phyloP scores from a whole-genome alignment of 2,113 vertebrate species.

The Shinisaurus crocodilurus region DNA sequence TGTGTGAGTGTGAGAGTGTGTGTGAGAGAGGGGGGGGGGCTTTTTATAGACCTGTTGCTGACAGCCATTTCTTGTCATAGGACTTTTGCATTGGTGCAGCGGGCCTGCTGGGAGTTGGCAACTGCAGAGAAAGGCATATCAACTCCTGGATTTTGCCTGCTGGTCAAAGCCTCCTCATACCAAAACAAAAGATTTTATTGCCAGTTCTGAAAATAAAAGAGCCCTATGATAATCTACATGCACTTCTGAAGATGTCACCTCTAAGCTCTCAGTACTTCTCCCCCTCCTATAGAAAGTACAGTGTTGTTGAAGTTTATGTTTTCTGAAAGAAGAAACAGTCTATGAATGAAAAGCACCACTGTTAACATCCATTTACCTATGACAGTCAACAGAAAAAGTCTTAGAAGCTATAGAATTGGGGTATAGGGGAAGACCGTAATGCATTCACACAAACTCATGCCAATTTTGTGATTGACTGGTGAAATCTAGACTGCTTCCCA shows the following conservation, averaged over 20 bases:
- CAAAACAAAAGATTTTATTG: not conserved
- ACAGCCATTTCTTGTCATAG: not conserved
- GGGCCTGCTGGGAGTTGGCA: not conserved
- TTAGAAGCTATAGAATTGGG: not conserved
- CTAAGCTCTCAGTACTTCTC: not conserved
- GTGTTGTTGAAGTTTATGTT: not conserved
- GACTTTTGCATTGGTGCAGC: not conserved
- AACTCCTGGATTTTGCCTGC: not conserved
- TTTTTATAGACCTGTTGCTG: not conserved
- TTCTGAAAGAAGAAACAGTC: too few species aligned
- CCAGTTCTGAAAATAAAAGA: not conserved
- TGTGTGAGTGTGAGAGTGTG: too few species aligned
- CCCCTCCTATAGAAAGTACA: not conserved
- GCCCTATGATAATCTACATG: not conserved
- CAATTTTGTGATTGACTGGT: accelerated
- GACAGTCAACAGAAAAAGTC: not conserved
- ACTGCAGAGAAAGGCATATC: not conserved
- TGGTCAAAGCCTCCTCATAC: not conserved
- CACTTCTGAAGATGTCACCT: not conserved
- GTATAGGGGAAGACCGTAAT: not conserved
- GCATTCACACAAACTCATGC: not conserved
- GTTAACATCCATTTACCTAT: not conserved
- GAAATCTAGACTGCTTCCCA: accelerated
- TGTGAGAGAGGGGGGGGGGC: too few species aligned
- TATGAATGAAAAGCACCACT: not conserved